These are phyloP conservation scores for Hypomesus transpacificus DNA, from an alignment of 2,113 vertebrate species.

Conservation along the genomic window DNA sequence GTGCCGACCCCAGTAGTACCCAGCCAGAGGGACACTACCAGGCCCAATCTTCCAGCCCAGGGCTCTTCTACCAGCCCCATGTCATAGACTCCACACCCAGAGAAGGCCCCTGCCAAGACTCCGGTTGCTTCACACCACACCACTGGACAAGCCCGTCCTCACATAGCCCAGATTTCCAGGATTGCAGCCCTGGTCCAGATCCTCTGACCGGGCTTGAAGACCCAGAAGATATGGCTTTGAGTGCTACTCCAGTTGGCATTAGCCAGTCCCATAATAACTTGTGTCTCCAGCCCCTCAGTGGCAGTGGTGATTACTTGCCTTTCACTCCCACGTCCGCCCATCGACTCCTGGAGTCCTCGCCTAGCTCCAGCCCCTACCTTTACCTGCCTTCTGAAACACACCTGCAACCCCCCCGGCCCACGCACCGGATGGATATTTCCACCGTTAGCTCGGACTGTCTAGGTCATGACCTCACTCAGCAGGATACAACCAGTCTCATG, in stretches of 20 bases:
- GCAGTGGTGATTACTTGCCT: conserved; percentile 32
- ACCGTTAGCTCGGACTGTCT: conserved; percentile 13
- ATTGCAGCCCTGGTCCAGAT: conserved; percentile 27
- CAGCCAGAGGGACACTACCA: conserved; percentile 47
- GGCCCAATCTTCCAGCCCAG: conserved; percentile 35
- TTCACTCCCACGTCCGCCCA: conserved; percentile 53
- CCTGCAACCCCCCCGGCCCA: conserved; percentile 24
- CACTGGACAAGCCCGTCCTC: conserved; percentile 45
- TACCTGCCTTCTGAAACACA: conserved; percentile 34
- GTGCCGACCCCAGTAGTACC: conserved; percentile 39
- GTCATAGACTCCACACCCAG: conserved; percentile 34
- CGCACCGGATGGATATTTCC: conserved; percentile 3
- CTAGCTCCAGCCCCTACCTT: conserved; percentile 44
- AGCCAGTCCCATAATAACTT: conserved; percentile 68
- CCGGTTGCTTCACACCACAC: conserved; percentile 34
- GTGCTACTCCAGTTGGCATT: conserved; percentile 40
- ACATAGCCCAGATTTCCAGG: conserved; percentile 39
- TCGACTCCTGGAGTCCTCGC: conserved; percentile 46
- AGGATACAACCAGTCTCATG: conserved; percentile 44
- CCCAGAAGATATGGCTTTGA: conserved; percentile 33
- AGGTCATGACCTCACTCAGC: conserved; percentile 35
- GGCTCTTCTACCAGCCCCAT: conserved; percentile 26
- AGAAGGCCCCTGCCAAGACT: conserved; percentile 22
- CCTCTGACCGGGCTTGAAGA: conserved; percentile 32
- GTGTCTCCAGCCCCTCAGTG: conserved; percentile 57